A percentile compares a stretch with the other conserved stretches of the same genome.
Conservation (phyloP, 1,140 invertebrate genomes). For the Homalodisca vitripennis region DNA sequence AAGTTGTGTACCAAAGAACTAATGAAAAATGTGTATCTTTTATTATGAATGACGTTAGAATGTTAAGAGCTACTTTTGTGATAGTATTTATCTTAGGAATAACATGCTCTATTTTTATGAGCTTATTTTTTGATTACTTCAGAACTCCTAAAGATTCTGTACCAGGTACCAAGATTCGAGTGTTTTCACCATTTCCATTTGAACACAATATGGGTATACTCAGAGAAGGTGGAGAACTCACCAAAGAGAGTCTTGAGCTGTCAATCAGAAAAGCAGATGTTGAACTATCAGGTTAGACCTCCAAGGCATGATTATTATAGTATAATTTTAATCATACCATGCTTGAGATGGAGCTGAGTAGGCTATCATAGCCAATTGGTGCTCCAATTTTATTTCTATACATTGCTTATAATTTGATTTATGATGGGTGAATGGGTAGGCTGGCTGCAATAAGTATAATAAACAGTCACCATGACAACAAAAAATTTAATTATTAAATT, state of each 20-base stretch:
- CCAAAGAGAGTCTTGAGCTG: slow-evolving; percentile 5
- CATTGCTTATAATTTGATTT: too few relatives aligned
- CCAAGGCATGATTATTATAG: too few relatives aligned
- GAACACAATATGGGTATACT: slow-evolving; percentile 10
- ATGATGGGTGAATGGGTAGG: too few relatives aligned
- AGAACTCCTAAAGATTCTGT: not conserved
- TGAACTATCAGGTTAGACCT: slow-evolving; percentile 29
- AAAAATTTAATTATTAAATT: too few relatives aligned
- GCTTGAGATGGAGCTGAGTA: too few relatives aligned
- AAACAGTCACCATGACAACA: too few relatives aligned
- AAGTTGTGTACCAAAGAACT: not conserved
- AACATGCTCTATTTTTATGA: slow-evolving; percentile 22
- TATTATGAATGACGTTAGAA: slow-evolving; percentile 24
- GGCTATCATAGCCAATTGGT: too few relatives aligned
- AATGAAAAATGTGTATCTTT: not conserved
- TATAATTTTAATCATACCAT: too few relatives aligned
- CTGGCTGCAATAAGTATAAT: too few relatives aligned
- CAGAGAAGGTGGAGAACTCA: slow-evolving; percentile 5
- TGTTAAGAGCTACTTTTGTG: slow-evolving; percentile 12
- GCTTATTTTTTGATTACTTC: slow-evolving; percentile 7
- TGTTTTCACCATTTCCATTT: slow-evolving; percentile 29
- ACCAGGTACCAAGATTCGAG: slow-evolving; percentile 20
- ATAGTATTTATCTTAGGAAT: slow-evolving; percentile 32
- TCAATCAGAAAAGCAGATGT: slow-evolving; percentile 26
- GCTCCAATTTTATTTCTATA: too few relatives aligned